phyloP scores from a whole-genome alignment of 1,140 invertebrate species.

The Pseudobourletiella spinata region DNA sequence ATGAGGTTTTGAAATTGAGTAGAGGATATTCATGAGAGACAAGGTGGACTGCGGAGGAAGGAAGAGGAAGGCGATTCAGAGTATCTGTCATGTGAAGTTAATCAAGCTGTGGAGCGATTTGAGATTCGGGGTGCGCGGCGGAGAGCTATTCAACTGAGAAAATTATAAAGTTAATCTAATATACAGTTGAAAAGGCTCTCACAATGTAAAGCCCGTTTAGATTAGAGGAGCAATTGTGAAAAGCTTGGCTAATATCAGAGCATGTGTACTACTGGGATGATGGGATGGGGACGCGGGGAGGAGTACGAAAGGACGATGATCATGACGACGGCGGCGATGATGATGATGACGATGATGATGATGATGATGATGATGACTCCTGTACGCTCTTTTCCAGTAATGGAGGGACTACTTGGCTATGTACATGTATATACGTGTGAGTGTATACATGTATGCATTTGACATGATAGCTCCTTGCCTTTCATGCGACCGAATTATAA shows the following conservation, averaged over 20 bases:
- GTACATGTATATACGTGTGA: not conserved
- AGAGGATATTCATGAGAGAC: not conserved
- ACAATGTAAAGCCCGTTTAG: conserved; percentile 33
- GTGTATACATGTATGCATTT: conserved; percentile 5
- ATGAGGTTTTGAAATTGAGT: no score
- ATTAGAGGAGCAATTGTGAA: conserved; percentile 32
- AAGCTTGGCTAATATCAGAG: conserved; percentile 27
- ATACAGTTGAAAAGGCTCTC: conserved; percentile 33
- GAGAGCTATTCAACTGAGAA: conserved; percentile 33
- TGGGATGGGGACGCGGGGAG: no score
- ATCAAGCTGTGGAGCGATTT: conserved; percentile 28
- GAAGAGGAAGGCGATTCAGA: conserved; percentile 8
- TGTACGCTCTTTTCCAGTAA: no score
- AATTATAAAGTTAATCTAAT: conserved; percentile 37
- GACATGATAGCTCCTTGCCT: conserved; percentile 19
- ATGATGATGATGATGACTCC: no score
- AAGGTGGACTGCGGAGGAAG: not conserved
- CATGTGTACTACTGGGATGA: not conserved
- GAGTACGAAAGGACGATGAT: no score
- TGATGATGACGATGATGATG: no score
- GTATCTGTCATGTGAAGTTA: conserved; percentile 22
- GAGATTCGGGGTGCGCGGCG: conserved; percentile 23
- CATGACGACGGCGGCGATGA: no score
- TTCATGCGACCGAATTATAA: conserved; percentile 31
- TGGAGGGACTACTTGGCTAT: no score